Evolutionary conservation across 2,113 vertebrate species (phyloP).

Genomic region (Datnioides undecimradiatus): DNA sequence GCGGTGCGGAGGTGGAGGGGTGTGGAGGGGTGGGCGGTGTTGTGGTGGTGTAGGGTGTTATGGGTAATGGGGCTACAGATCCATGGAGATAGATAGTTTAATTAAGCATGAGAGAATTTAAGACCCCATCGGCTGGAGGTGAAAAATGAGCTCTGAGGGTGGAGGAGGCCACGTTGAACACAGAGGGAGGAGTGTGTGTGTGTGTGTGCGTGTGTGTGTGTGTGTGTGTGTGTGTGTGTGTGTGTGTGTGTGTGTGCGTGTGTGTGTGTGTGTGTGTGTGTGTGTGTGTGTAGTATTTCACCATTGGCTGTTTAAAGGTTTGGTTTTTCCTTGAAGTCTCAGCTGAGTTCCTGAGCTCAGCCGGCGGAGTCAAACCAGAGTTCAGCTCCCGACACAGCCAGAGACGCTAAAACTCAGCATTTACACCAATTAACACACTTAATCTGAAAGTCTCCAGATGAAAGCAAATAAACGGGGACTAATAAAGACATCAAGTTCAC

Average conservation of each 20-base stretch:
- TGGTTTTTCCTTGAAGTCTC: background rate
- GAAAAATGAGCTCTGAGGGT: slow-evolving; percentile 61
- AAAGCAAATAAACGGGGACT: background rate
- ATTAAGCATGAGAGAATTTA: slow-evolving; percentile 77
- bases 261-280: background rate
- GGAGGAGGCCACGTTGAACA: slow-evolving; percentile 17
- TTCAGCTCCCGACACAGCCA: background rate
- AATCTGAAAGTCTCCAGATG: background rate
- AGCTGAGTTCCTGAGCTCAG: background rate
- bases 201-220: background rate
- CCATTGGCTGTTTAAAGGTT: background rate
- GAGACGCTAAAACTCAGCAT: background rate
- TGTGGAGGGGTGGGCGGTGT: background rate
- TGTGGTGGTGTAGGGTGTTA: slow-evolving; percentile 40
- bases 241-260: background rate
- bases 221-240: background rate
- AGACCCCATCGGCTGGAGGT: slow-evolving; percentile 60
- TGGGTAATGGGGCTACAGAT: slow-evolving; percentile 70
- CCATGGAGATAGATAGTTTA: slow-evolving; percentile 73
- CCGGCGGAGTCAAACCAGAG: background rate
- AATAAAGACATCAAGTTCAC: background rate
- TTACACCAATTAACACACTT: background rate
- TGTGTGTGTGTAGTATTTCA: background rate
- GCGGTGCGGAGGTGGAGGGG: background rate
- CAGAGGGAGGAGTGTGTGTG: background rate